Conservation (phyloP, 2,113 vertebrate genomes). For the Recurvirostra avosetta region DNA sequence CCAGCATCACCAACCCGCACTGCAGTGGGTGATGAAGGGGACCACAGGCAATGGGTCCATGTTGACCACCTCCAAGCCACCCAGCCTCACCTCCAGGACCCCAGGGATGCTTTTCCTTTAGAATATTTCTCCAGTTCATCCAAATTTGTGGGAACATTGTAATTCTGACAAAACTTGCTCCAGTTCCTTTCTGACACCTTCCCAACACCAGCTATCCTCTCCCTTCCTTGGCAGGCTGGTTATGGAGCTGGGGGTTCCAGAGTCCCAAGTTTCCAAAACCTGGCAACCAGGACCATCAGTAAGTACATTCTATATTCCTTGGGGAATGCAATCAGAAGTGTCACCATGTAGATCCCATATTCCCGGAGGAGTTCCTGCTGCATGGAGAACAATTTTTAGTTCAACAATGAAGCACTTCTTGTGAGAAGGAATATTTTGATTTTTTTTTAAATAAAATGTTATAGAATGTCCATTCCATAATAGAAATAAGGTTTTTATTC, state of each 20-base stretch:
- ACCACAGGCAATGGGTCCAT: not conserved
- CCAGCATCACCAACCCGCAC: rapidly evolving
- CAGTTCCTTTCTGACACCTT: not conserved
- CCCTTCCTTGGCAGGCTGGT: not conserved
- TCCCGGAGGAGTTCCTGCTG: not conserved
- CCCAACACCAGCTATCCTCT: not conserved
- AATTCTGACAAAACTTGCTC: too few species aligned
- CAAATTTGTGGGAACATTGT: not conserved
- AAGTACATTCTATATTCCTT: not conserved
- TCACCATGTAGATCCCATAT: not conserved
- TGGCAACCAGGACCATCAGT: not conserved
- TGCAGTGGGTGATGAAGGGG: rapidly evolving
- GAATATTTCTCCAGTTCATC: not conserved
- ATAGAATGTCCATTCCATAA: not conserved
- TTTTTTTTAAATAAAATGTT: not conserved
- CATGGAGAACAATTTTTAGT: not conserved
- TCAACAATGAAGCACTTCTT: not conserved
- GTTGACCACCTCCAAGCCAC: not conserved
- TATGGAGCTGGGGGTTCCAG: not conserved
- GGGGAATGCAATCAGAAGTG: not conserved
- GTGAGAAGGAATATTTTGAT: not conserved
- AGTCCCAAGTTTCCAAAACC: not conserved
- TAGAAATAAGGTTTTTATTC: not conserved
- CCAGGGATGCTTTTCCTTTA: not conserved
- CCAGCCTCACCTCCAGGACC: not conserved